Percentiles rank a stretch among this genome's conserved stretches.
Conservation (phyloP, 2,113 vertebrate genomes). For the Misgurnus anguillicaudatus region DNA sequence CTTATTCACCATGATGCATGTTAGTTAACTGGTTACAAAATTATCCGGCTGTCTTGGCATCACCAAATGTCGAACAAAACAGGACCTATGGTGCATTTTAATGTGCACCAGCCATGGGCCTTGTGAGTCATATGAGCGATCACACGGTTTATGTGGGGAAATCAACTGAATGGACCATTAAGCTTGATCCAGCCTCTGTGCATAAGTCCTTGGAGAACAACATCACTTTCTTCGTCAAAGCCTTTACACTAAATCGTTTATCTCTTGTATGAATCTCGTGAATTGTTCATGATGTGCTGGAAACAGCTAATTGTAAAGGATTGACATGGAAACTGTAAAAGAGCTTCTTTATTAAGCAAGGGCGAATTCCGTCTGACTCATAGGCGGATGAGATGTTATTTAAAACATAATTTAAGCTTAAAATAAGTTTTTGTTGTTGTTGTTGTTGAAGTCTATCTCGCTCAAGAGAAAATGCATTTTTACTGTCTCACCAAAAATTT, state of each 20-base stretch:
- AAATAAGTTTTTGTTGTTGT: too few species aligned
- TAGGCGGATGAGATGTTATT: not conserved
- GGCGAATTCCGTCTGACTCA: not conserved
- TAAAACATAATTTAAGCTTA: too few species aligned
- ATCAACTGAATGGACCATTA: constrained; percentile 14
- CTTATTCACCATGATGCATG: constrained; percentile 5
- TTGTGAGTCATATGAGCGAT: constrained; percentile 26
- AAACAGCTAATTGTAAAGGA: constrained; percentile 3
- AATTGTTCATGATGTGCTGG: constrained; percentile 6
- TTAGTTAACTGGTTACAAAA: constrained; percentile 23
- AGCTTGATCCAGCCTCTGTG: not conserved
- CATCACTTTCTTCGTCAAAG: not conserved
- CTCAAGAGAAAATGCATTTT: too few species aligned
- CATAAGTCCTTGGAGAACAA: not conserved
- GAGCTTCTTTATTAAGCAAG: not conserved
- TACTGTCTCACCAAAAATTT: too few species aligned
- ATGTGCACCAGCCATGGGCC: constrained; percentile 2
- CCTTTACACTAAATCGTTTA: not conserved
- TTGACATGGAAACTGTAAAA: not conserved
- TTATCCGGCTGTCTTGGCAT: not conserved
- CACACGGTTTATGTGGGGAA: constrained; percentile 4
- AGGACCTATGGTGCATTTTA: constrained; percentile 11
- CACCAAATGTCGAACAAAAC: not conserved
- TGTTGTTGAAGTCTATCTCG: too few species aligned
- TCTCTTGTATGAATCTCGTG: not conserved